Evolutionary conservation across 2,113 vertebrate genomes (phyloP), one percentile per base, ranked within the genome.

Genomic region (Paralichthys olivaceus): DNA sequence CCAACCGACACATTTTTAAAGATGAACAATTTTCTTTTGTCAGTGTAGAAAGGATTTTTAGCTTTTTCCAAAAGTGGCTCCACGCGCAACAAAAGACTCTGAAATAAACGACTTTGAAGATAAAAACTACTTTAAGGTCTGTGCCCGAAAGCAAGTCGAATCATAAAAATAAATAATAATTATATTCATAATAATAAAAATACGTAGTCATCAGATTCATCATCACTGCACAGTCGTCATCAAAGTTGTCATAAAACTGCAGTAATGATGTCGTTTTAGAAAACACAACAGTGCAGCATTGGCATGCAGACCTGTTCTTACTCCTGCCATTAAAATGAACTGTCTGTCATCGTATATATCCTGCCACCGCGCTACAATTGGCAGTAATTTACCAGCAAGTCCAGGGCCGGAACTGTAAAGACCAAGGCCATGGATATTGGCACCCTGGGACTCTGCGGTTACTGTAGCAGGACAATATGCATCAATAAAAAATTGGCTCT

Each of bases 401-500:
- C 61, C 20, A 54, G 73, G 72, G 68, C 64, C n/a, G 62, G 83
- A 89, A 74, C 81, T 53, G 34, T 89, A 86, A 86, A 88, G 80
- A 84, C 80, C 49, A 59, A 77, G 66, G 68, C 64, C 77, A 75
- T 75, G 26, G 9, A 47, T 66, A 84, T 23, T 29, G 67, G 34
- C 64, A 59, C 77, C 79, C 40, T 11, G 79, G 69, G 89, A 81
- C 66, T 37, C 22, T 26, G 63, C 23, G 13, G 67, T 72, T 87
- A 77, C 81, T 59, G 87, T 69, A 77, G 82, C 76, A 63, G 57
- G 77, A 81, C 86, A 87, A 84, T 88, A 84, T 80, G 79, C 77
- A 64, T 71, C 73, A 25, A 90, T 91, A 25, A 88, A 90, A 89
- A 84, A 82, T 67, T 75, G 83, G 80, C 84, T 75, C 57, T 65